Base-by-base conservation (phyloP, 1,140 invertebrate genomes). In the Cardiocondyla obscurior region DNA sequence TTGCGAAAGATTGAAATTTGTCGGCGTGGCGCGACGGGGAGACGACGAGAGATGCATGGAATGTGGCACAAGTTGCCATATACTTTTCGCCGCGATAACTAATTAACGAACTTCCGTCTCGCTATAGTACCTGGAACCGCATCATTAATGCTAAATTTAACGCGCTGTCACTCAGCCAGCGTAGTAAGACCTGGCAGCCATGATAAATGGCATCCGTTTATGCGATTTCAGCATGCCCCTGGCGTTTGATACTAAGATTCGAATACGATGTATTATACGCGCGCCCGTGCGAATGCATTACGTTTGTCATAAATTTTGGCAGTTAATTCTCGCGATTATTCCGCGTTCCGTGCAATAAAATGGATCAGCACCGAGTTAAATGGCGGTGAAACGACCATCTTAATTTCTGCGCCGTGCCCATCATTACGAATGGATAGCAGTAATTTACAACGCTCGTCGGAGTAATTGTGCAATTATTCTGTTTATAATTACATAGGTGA, bases 101-200 rank as follows among this genome's bases (percentile, higher is more conserved):
- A 82, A 82, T 82, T 82, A 82, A 74, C 69, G 57, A 82, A 64
- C 81, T 82, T 82, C 81, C 69, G 69, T 74, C 70, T 62, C 57
- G 57, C 53, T 60, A 82, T 82, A 74, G 46, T 62, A 69, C 70
- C 53, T 62, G 44, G 57, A 76, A 82, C 81, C 81, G 69, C 81
- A 82, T 84, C 76, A 81, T 86, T 84, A 86, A 82, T 65, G 82
- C 83, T 86, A 86, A 86, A 86, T 84, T 84, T 86, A 86, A 84
- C 74, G 69, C 74, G 82, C 69, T 84, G 85, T 86, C 82, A 86
- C 82, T 86, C 85, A 82, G 33, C 70, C 44, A 74, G 25, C 44
- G 57, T 30, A 60, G 72, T 76, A 82, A 74, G 69, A 67, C 73
- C 84, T 55, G 67, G 33, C 60, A 53, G 58, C 53, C 53, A 76